Conservation (phyloP, 64 coral and sea anemone genomes). For the Orbicella faveolata region DNA sequence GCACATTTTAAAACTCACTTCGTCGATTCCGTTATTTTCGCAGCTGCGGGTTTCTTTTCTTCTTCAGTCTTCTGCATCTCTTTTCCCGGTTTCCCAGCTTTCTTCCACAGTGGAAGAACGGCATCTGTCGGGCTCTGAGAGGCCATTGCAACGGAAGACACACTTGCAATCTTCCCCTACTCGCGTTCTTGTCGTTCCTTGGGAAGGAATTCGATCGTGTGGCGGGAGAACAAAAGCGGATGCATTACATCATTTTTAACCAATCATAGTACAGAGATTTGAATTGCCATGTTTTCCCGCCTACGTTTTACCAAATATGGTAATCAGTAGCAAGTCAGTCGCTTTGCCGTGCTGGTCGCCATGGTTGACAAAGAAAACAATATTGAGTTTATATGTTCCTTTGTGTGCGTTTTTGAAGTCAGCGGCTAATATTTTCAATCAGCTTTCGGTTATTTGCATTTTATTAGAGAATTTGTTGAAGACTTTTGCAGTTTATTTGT, state of each 20-base stretch:
- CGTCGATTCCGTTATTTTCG: conserved; percentile 90
- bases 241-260: conserved; percentile 74
- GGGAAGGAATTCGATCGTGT: conserved; percentile 59
- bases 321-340: conserved; percentile 11
- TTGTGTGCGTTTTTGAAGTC: not conserved
- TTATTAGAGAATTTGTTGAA: not conserved
- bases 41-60: conserved; percentile 72
- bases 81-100: conserved; percentile 63
- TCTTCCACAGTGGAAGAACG: conserved; percentile 77
- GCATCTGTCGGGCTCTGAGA: conserved; percentile 76
- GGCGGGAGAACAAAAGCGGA: conserved; percentile 35
- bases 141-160: conserved; percentile 57
- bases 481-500: not conserved
- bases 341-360: conserved; percentile 60
- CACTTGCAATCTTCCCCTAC: not conserved
- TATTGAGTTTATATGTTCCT: not conserved
- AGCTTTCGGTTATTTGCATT: conserved; percentile 39
- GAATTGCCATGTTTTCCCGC: conserved; percentile 38
- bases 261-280: conserved; percentile 50
- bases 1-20: conserved; percentile 57
- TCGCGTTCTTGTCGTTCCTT: conserved; percentile 57
- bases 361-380: conserved; percentile 67
- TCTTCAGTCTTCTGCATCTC: conserved; percentile 69
- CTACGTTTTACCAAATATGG: conserved; percentile 74
- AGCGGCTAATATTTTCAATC: not conserved